Conservation (phyloP, 2,797 vertebrate species). For the Philypnodon macrostomus region DNA sequence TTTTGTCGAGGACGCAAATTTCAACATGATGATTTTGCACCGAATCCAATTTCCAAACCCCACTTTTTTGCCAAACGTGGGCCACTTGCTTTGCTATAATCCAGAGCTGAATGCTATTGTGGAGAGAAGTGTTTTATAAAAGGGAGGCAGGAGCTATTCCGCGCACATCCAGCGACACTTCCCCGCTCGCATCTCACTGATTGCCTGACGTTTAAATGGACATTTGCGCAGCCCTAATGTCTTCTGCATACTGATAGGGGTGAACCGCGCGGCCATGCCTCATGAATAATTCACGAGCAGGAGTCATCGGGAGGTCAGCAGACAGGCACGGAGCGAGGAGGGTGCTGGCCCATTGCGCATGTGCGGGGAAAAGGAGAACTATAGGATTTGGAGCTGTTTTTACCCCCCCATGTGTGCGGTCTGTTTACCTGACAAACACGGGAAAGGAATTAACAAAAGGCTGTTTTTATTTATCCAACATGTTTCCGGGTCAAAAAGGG, state of each 20-base stretch:
- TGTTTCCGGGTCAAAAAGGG: constrained; percentile 34
- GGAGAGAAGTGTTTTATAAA: constrained; percentile 1
- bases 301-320: constrained; percentile 94
- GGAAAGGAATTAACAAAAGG: constrained; percentile 36
- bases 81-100: not conserved
- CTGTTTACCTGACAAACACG: constrained; percentile 41
- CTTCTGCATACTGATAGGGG: constrained; percentile 89
- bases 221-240: constrained; percentile 85
- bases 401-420: not conserved
- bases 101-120: not conserved
- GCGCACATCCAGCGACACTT: not conserved
- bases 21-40: too few relatives aligned
- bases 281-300: constrained; percentile 92
- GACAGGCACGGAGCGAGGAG: constrained; percentile 67
- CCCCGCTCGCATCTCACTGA: constrained; percentile 22
- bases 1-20: too few relatives aligned
- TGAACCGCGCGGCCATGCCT: constrained; percentile 82
- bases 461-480: constrained; percentile 48
- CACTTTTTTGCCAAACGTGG: not conserved
- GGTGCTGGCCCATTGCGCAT: constrained; percentile 5
- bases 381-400: not conserved
- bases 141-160: constrained; percentile 5
- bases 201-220: constrained; percentile 82
- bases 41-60: too few relatives aligned
- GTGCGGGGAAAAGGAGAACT: not conserved